Base-by-base conservation (phyloP, 2,797 vertebrate genomes). In the Hippoglossus hippoglossus region DNA sequence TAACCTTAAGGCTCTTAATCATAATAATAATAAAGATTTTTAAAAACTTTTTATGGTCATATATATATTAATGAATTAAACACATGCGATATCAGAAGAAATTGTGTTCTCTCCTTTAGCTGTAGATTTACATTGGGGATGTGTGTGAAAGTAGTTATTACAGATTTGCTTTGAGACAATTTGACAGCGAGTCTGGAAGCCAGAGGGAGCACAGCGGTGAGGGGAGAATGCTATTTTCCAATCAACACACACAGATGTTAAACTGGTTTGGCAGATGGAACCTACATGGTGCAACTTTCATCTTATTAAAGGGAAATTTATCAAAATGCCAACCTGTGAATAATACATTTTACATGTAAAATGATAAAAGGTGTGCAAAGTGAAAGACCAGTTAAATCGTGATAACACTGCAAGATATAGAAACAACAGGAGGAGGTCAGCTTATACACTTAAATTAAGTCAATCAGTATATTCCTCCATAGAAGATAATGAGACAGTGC, bases 401-500 rank as follows among this genome's bases (percentile, higher is more conserved):
- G 26, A 68, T 41, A 70, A 83, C 47, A 57, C 76, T 39, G 5
- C 4, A 49, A 72, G 53, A 63, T 63, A 21, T 22, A 47, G 18
- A 67, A 26, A 63, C 57, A 57, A 46, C 31, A 61, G 63, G 54
- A 59, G 46, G 47, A 67, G 68, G 62, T 80, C 55, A 68, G 44
- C 57, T 68, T 80, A 73, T 79, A 76, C 70, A 71, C 58, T 84
- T 69, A 70, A 77, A 80, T 81, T 31, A 80, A 82, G 63, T 71
- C 54, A 75, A 84, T 66, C 63, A 61, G 56, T 73, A 57, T 71
- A 82, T 82, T 86, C 31, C 67, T 75, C 65, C 50, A 65, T 56
- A 81, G 69, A 80, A 77, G 55, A 75, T 84, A 87, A 91, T 88
- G 75, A 91, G 80, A 87, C 71, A 78, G 73, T 69, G 73, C 74